phyloP scores from a whole-genome alignment of 2,113 vertebrate genomes.

The Okapia johnstoni region DNA sequence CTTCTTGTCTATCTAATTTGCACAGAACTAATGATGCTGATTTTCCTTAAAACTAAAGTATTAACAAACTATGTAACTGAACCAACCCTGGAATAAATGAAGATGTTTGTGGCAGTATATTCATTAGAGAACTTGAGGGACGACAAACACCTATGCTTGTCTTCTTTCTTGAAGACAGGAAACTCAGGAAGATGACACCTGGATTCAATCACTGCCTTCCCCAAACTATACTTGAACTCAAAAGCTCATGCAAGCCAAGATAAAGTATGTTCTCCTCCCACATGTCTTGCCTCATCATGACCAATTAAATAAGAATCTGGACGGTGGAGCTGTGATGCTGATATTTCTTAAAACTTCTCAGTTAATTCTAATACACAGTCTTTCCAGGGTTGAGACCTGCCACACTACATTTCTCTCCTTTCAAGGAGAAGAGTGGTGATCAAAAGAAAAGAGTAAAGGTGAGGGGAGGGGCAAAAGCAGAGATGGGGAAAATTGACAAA shows the following conservation, averaged over 20 bases:
- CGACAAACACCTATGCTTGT: not conserved
- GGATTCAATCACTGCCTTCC: not conserved
- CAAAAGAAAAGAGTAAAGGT: not conserved
- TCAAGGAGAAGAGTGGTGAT: not conserved
- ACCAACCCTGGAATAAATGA: not conserved
- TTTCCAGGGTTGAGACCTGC: not conserved
- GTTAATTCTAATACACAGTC: not conserved
- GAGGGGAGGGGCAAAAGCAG: not conserved
- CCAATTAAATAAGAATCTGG: not conserved
- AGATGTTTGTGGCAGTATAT: not conserved
- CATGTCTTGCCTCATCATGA: not conserved
- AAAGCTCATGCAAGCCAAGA: not conserved
- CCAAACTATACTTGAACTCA: not conserved
- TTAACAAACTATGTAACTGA: not conserved
- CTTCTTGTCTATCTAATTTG: not conserved
- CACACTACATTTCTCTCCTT: not conserved
- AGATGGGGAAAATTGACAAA: not conserved
- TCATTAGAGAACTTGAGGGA: not conserved
- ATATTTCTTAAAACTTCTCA: not conserved
- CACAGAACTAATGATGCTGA: not conserved
- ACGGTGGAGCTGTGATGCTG: not conserved
- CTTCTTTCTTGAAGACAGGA: not conserved
- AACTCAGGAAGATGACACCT: not conserved
- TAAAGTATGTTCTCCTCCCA: not conserved
- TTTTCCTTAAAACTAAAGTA: constrained; percentile 18